Evolutionary conservation across 2,888 invertebrate genomes (phyloP), one percentile per base, ranked within the genome.

Genomic region (Mystacides longicornis): DNA sequence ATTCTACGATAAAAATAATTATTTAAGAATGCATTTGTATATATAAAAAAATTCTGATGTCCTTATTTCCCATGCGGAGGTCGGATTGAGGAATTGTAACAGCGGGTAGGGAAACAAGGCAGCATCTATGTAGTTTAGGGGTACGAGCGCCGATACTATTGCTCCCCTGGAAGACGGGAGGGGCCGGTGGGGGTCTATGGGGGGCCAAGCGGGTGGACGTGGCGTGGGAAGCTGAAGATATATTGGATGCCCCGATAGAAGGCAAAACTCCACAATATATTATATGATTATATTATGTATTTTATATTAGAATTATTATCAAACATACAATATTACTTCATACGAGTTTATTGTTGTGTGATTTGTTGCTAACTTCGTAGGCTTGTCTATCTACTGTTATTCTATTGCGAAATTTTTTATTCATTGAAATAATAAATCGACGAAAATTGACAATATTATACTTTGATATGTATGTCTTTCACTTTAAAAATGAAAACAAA

Each of bases 171-270:
- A n/a, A n/a, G n/a, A n/a, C 37, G 14, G 27, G 11, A 27, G 11
- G 27, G 27, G n/a, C n/a, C n/a, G n/a, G 31, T 31, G 31, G 43
- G 46, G 18, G 19, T 19, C n/a, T 55, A 31, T 46, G 45, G 33
- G 19, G 47, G 51, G 31, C 19, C 2, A 14, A 37, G 43, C 1
- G 46, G 53, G 19, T 11, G 23, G 27, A 49, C 52, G 46, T 20
- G 51, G 58, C 46, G 54, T 52, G 53, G 55, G 56, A 49, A 33
- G 43, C 47, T 46, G 53, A 56, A 54, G 54, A 56, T 60, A 60
- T 60, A 60, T 60, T 60, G 57, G 60, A 57, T 55, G 48, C 53
- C 53, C 57, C 55, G 59, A 57, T 59, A 59, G 56, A 56, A 49
- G 48, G 37, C 37, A 37, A 37, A n/a, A n/a, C n/a, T n/a, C n/a